A percentile compares a stretch with the other conserved stretches of the same genome.
Evolutionary conservation across 1,140 invertebrate species (phyloP).

Genomic region (Adelges cooleyi): DNA sequence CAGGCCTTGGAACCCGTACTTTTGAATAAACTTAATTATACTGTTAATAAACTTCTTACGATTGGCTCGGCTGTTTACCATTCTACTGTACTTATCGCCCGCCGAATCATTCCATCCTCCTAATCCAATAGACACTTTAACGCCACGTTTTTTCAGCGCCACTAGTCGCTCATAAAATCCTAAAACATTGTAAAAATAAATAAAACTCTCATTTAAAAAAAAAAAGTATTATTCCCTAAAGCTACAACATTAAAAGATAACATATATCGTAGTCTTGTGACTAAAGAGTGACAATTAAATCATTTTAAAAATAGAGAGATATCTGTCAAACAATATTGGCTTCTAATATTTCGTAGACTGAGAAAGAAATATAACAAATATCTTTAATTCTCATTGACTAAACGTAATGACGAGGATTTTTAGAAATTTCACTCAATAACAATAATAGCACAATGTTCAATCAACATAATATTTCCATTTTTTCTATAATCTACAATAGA

Average conservation of each 20-base stretch:
- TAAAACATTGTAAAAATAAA: conserved; percentile 36
- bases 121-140: conserved; percentile 70
- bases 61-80: conserved; percentile 61
- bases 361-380: no score
- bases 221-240: background rate
- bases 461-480: background rate
- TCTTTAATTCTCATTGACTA: no score
- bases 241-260: no score
- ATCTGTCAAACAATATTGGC: no score
- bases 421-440: no score
- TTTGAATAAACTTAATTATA: conserved; percentile 61
- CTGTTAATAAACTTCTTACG: conserved; percentile 60
- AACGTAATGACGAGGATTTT: no score
- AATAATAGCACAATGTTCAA: background rate
- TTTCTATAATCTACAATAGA: background rate
- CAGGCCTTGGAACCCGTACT: conserved; percentile 74
- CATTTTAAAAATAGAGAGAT: no score
- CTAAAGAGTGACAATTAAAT: no score
- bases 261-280: no score
- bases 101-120: conserved; percentile 85
- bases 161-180: conserved; percentile 73
- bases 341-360: no score
- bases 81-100: conserved; percentile 69
- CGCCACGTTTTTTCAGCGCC: conserved; percentile 60
- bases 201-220: background rate